Evolutionary conservation across 37 sponge, comb jelly and placozoan species (phyloP).

Genomic region (Axinella damicornis): DNA sequence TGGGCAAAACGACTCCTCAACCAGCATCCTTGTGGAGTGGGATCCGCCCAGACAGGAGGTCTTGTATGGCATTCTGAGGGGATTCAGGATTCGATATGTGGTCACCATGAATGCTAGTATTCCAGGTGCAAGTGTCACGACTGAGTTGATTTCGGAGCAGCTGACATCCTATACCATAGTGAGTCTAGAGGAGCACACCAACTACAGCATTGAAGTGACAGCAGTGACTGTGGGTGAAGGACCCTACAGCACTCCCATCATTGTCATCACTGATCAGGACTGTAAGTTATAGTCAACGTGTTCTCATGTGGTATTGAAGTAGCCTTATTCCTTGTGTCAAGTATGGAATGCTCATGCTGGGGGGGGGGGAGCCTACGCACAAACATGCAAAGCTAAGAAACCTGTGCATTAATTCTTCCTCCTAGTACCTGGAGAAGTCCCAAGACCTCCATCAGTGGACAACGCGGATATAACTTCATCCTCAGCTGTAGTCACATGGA

Average conservation of each 20-base stretch:
- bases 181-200: not conserved
- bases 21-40: constrained; percentile 24
- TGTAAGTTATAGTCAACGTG: not conserved
- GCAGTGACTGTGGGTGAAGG: constrained; percentile 14
- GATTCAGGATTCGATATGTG: constrained; percentile 4
- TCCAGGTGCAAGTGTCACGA: too few species aligned
- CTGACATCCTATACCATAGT: not conserved
- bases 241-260: not conserved
- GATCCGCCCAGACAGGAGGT: not conserved
- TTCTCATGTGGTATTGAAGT: too few species aligned
- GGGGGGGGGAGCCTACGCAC: too few species aligned
- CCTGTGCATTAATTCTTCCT: too few species aligned
- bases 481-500: constrained; percentile 3
- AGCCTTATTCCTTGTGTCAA: too few species aligned
- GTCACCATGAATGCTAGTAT: too few species aligned
- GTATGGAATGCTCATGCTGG: too few species aligned
- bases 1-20: not conserved
- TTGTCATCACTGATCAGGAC: constrained; percentile 5
- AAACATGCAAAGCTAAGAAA: too few species aligned
- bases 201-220: constrained; percentile 15
- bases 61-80: constrained; percentile 26
- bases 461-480: too few species aligned
- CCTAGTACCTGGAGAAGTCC: not conserved
- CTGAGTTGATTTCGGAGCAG: not conserved
- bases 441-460: not conserved